phyloP scores from a whole-genome alignment of 1,140 invertebrate genomes.

The Saxidomus purpurata region DNA sequence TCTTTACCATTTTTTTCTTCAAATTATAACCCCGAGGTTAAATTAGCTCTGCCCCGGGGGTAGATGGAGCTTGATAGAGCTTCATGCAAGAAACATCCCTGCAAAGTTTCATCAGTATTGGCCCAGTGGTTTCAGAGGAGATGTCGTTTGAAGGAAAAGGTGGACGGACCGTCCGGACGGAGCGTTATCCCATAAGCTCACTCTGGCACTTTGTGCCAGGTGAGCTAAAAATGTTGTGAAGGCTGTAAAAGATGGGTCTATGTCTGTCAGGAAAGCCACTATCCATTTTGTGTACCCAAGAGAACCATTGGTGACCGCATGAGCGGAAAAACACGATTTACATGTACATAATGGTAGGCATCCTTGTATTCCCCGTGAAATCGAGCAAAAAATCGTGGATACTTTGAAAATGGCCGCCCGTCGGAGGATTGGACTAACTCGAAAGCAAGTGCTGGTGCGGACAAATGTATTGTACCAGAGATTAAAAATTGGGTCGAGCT shows the following conservation, averaged over 20 bases:
- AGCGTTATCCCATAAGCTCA: too few species aligned
- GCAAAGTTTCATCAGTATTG: too few species aligned
- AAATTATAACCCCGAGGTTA: too few species aligned
- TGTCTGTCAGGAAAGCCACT: not conserved
- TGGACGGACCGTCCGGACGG: too few species aligned
- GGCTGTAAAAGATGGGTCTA: not conserved
- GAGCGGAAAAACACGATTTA: not conserved
- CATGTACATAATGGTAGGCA: not conserved
- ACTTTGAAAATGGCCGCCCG: not conserved
- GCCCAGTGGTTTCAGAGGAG: too few species aligned
- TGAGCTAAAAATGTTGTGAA: not conserved
- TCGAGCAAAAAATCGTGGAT: not conserved
- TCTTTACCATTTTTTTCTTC: too few species aligned
- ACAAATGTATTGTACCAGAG: conserved; percentile 37
- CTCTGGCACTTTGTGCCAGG: too few species aligned
- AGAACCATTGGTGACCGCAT: not conserved
- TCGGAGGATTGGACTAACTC: not conserved
- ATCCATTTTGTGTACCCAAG: not conserved
- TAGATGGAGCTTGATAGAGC: too few species aligned
- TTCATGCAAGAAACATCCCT: too few species aligned
- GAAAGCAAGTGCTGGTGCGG: conserved; percentile 10
- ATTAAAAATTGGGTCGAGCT: conserved; percentile 39
- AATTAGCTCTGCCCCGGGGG: too few species aligned
- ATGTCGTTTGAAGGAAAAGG: too few species aligned
- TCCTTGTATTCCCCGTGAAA: not conserved